These are phyloP conservation scores for Megaleporinus macrocephalus DNA, from an alignment of 2,113 vertebrate genomes.

Conservation along the genomic window DNA sequence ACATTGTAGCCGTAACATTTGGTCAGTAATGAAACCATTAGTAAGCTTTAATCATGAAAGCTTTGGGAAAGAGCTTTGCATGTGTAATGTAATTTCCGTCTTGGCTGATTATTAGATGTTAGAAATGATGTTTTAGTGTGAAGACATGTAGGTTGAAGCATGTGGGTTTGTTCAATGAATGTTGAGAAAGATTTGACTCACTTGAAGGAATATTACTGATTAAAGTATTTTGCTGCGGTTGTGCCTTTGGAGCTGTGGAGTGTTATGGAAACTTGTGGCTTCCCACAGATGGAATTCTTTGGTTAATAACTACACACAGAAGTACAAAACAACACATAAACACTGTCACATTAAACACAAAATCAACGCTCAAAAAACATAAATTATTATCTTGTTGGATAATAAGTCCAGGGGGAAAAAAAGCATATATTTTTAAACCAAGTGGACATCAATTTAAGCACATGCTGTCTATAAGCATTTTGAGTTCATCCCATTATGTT, in stretches of 20 bases:
- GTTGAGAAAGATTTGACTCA: background rate
- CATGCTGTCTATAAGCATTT: background rate
- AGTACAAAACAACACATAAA: background rate
- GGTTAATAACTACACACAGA: conserved; percentile 11
- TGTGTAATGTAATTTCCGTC: background rate
- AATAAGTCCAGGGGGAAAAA: background rate
- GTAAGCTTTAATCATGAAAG: background rate
- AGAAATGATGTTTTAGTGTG: background rate
- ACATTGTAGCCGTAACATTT: background rate
- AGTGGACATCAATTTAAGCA: background rate
- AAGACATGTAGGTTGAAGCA: background rate
- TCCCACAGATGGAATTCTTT: conserved; percentile 10
- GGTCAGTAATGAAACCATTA: conserved; percentile 32
- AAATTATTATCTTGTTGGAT: background rate
- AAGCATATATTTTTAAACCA: background rate
- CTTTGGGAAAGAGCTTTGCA: conserved; percentile 12
- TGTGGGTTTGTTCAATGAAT: conserved; percentile 1
- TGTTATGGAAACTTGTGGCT: background rate
- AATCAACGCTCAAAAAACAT: background rate
- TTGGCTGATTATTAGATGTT: background rate
- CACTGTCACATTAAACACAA: background rate
- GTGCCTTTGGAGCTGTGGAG: conserved; percentile 21
- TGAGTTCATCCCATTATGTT: conserved; percentile 9
- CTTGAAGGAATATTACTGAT: conserved; percentile 15
- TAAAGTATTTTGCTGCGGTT: conserved; percentile 6